A percentile compares a stretch with the other conserved stretches of the same genome.
Conservation (phyloP, 2,113 vertebrate genomes). For the Chaetops frenatus region DNA sequence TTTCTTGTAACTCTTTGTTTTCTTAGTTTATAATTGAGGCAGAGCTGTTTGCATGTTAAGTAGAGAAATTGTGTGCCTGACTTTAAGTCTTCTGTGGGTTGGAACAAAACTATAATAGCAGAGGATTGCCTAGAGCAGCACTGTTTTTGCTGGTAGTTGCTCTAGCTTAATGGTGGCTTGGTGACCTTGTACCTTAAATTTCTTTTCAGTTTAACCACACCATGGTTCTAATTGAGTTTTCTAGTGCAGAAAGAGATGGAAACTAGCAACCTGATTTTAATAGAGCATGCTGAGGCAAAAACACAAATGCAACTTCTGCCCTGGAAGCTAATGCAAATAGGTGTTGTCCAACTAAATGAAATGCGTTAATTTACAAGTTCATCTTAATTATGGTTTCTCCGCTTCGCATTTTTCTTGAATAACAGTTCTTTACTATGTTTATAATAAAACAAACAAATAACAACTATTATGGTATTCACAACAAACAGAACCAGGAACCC, state of each 20-base stretch:
- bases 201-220: slow-evolving; percentile 11
- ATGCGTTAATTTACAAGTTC: slow-evolving; percentile 9
- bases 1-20: background rate
- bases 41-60: slow-evolving; percentile 29
- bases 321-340: slow-evolving; percentile 15
- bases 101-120: background rate
- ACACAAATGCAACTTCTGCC: background rate
- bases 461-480: too few relatives aligned
- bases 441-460: too few relatives aligned
- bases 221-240: background rate
- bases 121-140: slow-evolving; percentile 30
- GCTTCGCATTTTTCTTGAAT: background rate
- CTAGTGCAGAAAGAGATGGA: background rate
- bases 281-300: background rate
- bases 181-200: slow-evolving; percentile 49
- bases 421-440: too few relatives aligned
- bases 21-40: slow-evolving; percentile 24
- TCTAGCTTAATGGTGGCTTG: slow-evolving; percentile 18
- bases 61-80: slow-evolving; percentile 22
- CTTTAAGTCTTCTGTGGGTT: background rate
- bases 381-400: slow-evolving; percentile 35
- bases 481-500: too few relatives aligned
- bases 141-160: slow-evolving; percentile 49
- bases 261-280: background rate
- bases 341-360: slow-evolving; percentile 32